Conservation (phyloP, 2,113 vertebrate genomes). For the Microcebus lehilahytsara region DNA sequence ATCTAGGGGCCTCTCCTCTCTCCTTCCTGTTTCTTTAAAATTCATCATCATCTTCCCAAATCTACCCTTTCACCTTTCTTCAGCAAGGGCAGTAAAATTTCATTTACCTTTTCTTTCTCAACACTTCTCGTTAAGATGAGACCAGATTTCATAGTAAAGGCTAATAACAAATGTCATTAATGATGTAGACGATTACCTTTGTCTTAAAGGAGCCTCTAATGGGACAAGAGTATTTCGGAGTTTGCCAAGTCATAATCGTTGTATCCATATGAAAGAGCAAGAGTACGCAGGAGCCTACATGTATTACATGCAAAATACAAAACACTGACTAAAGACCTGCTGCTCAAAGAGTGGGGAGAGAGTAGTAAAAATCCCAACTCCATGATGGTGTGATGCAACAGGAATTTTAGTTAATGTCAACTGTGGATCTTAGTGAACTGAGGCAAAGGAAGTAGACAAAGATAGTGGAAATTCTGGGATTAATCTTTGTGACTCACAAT, state of each 20-base stretch:
- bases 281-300: background rate
- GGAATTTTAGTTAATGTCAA: background rate
- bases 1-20: background rate
- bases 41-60: background rate
- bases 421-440: background rate
- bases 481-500: background rate
- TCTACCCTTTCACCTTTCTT: background rate
- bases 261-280: background rate
- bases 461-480: no score
- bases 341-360: background rate
- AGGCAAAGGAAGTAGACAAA: background rate
- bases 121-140: background rate
- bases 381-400: background rate
- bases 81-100: background rate
- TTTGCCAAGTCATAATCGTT: background rate
- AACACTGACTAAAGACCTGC: background rate
- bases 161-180: background rate
- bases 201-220: background rate
- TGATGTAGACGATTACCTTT: background rate
- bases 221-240: background rate
- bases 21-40: background rate
- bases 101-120: background rate
- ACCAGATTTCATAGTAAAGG: background rate
- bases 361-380: background rate
- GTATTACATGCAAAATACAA: background rate